Evolutionary conservation across 2,888 invertebrate genomes (phyloP), one percentile per base, ranked within the genome.

Genomic region (Omphaloscelis lunosa): DNA sequence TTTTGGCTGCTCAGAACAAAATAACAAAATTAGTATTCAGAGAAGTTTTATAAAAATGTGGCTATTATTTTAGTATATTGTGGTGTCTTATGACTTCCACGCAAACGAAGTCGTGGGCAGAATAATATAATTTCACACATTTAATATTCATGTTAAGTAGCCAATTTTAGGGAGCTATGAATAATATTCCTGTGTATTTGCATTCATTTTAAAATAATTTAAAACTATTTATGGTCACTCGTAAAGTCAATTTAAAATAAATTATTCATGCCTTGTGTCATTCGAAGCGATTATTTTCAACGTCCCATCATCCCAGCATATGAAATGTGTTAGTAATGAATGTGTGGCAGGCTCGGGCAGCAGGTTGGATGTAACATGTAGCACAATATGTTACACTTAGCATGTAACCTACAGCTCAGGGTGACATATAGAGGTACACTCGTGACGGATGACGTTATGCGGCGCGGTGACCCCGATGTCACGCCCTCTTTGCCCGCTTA

Each of bases 391-490:
- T 39, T 29, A n/a, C 65, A 27, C 48, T 23, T 17, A 15, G 23
- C 20, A 45, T 11, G 56, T 61, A 15, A 8, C 45, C 12, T 29
- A 12, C n/a, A 1, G 66, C 83, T 27, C 59, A 63, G 62, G 62
- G 63, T 68, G 39, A 63, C 59, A 48, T 23, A 69, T 34, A 62
- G 58, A 53, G 62, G 70, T 29, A 17, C 65, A n/a, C 72, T 78
- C 8, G 82, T 85, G 82, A 81, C 68, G 72, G 53, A 76, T 83
- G 84, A 76, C 71, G 75, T 86, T 77, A 77, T 72, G 29, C 58
- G 73, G 63, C 83, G 75, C 72, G 56, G 34, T 79, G 80, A 85
- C 85, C 86, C 23, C 86, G 84, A 79, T 75, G 75, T 75, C 72
- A 62, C 80, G 77, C 65, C 72, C 75, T 56, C 72, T 72, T 83